phyloP scores from a whole-genome alignment of 2,797 vertebrate genomes.

The Streptopelia turtur region DNA sequence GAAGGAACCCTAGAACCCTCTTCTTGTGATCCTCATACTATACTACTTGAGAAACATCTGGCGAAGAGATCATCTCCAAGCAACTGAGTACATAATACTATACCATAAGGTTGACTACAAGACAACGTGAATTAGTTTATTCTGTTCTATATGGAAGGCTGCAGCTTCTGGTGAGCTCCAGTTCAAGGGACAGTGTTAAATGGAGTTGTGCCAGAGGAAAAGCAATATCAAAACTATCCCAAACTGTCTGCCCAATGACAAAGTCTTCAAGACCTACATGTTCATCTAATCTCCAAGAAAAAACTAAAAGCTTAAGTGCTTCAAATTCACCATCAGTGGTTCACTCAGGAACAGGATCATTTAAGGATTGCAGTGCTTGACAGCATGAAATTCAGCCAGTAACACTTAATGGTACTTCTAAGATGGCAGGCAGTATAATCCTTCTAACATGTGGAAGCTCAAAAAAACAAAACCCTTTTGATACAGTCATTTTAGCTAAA shows the following conservation, averaged over 20 bases:
- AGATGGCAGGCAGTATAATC: neutral
- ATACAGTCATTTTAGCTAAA: conserved; percentile 21
- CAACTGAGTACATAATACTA: neutral
- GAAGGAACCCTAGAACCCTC: neutral
- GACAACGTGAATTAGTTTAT: neutral
- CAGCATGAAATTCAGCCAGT: neutral
- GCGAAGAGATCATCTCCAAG: neutral
- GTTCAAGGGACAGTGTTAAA: neutral
- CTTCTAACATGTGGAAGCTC: neutral
- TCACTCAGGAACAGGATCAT: neutral
- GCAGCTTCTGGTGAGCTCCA: neutral
- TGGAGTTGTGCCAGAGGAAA: neutral
- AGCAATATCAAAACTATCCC: neutral
- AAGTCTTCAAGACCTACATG: neutral
- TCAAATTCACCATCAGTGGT: neutral
- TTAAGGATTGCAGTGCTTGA: neutral
- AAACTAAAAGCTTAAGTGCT: neutral
- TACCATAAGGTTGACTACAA: neutral
- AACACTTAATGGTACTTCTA: neutral
- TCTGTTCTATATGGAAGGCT: neutral
- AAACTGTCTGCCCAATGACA: too few relatives aligned
- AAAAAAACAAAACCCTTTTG: conserved; percentile 5
- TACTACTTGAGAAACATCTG: neutral
- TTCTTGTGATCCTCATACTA: neutral
- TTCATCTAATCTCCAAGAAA: neutral